Base-by-base conservation (phyloP, 1,140 invertebrate species). In the Cydia splendana region DNA sequence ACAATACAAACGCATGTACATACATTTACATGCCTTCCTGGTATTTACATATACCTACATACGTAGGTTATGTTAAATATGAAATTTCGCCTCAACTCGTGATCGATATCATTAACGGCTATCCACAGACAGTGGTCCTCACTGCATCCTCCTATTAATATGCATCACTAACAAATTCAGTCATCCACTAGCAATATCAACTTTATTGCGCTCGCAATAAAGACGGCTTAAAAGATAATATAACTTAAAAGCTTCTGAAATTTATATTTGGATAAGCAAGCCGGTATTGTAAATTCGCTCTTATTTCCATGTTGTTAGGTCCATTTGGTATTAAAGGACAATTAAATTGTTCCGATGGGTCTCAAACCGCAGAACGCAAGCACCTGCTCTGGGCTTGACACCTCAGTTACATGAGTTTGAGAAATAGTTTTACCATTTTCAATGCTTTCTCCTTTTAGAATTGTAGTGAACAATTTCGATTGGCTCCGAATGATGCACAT, bases 301-400 rank as follows among this genome's bases (percentile, higher is more conserved):
- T 38, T 71, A 71, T 71, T 42, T 18, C 15, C 34, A 71, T 4
- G 34, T 34, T 18, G 67, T 34, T 71, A 42, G 34, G 38, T 71
- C 30, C 34, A 38, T 62, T 62, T 18, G 6, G 15, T 12, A 20
- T 12, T 0, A 62, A 10, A 62, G 57, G 9, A 62, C 57, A 62
- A 62, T 62, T 62, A 62, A 62, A 62, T 62, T 62, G 57, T 62
- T n/a, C 30, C 34, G 67, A 38, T 38, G 67, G 67, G 20, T 18
- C 80, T 80, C 51, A 75, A 78, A 77, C 83, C 84, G 62, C 85
- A 80, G 78, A 84, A 83, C 84, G 79, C 84, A 87, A 79, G 80
- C 83, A 84, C 78, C 84, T 82, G 80, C 77, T 81, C 77, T 78
- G 79, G 62, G 80, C 78, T 77, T 83, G 82, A 83, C 81, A 85